Base-by-base conservation (phyloP, 2,888 invertebrate genomes). In the Phyllotreta striolata region DNA sequence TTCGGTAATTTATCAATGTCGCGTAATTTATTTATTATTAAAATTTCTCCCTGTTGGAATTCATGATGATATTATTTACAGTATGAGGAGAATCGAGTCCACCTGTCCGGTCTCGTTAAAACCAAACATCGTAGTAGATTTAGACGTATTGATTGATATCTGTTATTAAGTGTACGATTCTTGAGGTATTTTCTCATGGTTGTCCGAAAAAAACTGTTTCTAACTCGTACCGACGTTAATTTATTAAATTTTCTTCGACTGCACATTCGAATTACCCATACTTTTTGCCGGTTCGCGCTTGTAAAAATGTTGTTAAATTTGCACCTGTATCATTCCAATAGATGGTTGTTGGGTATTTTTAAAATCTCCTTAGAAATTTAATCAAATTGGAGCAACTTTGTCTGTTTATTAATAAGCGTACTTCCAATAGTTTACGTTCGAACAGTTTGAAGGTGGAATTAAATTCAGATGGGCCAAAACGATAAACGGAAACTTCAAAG, bases 141-240 rank as follows among this genome's bases (percentile, higher is more conserved):
- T 38, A 52, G 60, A 60, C 64, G 47, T 46, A 46, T 57, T 64
- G 64, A 64, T 64, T 62, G 64, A 64, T 61, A 54, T 54, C 52
- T 39, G 61, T 61, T 56, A 64, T 64, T 61, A 61, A 61, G 40
- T 40, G 64, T 61, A 51, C 35, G 55, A 60, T 62, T 58, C 57
- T 38, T 41, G 43, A 24, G 61, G 43, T 54, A 62, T 62, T 62
- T 65, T 65, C 62, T 57, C 65, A 65, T 58, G 61, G 41, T 34
- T 46, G 12, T 40, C 10, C 14, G 35, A 13, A 52, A 44, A 60
- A 60, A 60, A 52, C 52, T 14, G 24, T 60, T 24, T 39, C 38
- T 47, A 51, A 65, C 57, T 63, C 46, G 54, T 54, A 54, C 57
- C 55, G 59, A 62, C 61, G 49, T 62, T 57, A 65, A 65, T 65